phyloP scores from a whole-genome alignment of 2,888 invertebrate genomes.

The Hypomecis punctinalis region DNA sequence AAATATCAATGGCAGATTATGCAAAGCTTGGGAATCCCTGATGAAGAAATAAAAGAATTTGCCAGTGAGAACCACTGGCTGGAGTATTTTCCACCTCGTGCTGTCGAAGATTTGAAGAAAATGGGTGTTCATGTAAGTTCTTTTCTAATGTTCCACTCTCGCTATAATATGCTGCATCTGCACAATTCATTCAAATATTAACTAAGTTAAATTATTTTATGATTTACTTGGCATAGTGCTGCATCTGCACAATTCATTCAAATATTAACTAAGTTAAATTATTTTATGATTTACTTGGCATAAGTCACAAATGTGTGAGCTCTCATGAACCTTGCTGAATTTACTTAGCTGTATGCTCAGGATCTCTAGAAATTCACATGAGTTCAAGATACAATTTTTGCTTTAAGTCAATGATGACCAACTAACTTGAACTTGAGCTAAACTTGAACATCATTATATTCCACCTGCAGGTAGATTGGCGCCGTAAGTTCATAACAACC shows the following conservation, averaged over 20 bases:
- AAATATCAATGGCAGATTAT: slow-evolving; percentile 99
- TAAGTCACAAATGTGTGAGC: too few relatives aligned
- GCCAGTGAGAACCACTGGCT: slow-evolving; percentile 97
- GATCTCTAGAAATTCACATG: too few relatives aligned
- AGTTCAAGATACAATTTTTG: too few relatives aligned
- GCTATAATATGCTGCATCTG: too few relatives aligned
- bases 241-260: too few relatives aligned
- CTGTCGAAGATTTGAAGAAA: slow-evolving; percentile 92
- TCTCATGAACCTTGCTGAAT: too few relatives aligned
- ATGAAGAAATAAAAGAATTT: slow-evolving; percentile 97
- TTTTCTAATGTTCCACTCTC: not conserved
- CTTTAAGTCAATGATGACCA: too few relatives aligned
- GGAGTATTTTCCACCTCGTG: slow-evolving; percentile 97
- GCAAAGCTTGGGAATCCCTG: slow-evolving; percentile 94
- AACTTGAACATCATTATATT: not conserved
- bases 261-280: not conserved
- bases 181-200: not conserved
- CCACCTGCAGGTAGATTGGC: slow-evolving; percentile 94
- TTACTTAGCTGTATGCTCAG: too few relatives aligned
- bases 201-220: not conserved
- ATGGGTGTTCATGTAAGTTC: slow-evolving; percentile 94
- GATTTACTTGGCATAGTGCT: too few relatives aligned
- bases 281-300: too few relatives aligned
- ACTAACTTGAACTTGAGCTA: not conserved
- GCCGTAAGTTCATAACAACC: slow-evolving; percentile 99